Conservation (phyloP, 2,888 invertebrate species). For the Oxystoma pomonae region DNA sequence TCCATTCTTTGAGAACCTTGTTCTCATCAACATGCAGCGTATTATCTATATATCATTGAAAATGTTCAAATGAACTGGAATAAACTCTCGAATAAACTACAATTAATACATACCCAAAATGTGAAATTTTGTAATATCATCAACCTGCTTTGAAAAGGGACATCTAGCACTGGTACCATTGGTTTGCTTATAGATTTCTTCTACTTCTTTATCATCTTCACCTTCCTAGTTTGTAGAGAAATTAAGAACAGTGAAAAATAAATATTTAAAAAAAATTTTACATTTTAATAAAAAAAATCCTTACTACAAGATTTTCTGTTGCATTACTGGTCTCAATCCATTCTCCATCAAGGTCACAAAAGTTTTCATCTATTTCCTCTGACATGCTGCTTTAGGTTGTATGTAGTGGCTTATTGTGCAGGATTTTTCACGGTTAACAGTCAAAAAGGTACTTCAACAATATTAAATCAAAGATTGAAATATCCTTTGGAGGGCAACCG, state of each 20-base stretch:
- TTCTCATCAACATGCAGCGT: too few species aligned
- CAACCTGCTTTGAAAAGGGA: slow-evolving; percentile 21
- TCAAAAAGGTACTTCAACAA: slow-evolving; percentile 41
- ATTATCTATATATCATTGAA: too few species aligned
- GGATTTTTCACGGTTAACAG: slow-evolving; percentile 36
- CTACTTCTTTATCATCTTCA: not conserved
- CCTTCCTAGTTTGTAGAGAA: not conserved
- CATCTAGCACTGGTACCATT: slow-evolving; percentile 23
- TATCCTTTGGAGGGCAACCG: slow-evolving; percentile 40
- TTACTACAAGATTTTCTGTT: not conserved
- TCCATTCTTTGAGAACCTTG: too few species aligned
- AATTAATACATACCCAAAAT: slow-evolving; percentile 15
- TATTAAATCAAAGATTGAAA: slow-evolving; percentile 38
- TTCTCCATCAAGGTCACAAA: not conserved
- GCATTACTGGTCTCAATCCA: not conserved
- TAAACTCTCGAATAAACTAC: too few species aligned
- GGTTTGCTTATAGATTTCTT: not conserved
- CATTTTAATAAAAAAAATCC: not conserved
- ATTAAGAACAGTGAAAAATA: not conserved
- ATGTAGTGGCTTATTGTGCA: not conserved
- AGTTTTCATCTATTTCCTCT: not conserved
- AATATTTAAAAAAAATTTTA: not conserved
- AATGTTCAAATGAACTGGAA: too few species aligned
- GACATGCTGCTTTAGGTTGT: not conserved
- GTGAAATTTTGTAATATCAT: slow-evolving; percentile 21